phyloP scores from a whole-genome alignment of 2,888 invertebrate species.

The Cantharis nigra region DNA sequence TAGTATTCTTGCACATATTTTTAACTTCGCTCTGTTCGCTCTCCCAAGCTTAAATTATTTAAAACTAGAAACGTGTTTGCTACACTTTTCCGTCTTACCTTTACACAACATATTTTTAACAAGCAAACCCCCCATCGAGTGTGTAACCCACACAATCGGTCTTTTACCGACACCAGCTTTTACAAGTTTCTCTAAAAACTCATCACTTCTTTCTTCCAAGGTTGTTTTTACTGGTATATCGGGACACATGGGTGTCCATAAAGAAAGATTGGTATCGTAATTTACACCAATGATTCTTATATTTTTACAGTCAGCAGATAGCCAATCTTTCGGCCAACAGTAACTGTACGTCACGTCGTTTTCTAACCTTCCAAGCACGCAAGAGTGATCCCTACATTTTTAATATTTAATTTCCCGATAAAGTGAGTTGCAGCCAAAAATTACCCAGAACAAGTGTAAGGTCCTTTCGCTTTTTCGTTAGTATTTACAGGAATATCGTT shows the following conservation, averaged over 20 bases:
- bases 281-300: slow-evolving; percentile 84
- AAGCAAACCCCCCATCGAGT: slow-evolving; percentile 95
- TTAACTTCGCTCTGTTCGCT: slow-evolving; percentile 57
- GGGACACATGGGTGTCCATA: slow-evolving; percentile 78
- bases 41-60: slow-evolving; percentile 44
- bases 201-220: slow-evolving; percentile 69
- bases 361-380: background rate
- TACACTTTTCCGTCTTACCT: slow-evolving; percentile 50
- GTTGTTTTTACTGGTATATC: slow-evolving; percentile 60
- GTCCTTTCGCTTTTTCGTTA: slow-evolving; percentile 54
- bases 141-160: slow-evolving; percentile 89
- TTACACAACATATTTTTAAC: slow-evolving; percentile 83
- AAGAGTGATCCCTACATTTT: background rate
- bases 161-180: slow-evolving; percentile 79
- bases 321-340: slow-evolving; percentile 96
- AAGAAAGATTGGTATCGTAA: slow-evolving; percentile 82
- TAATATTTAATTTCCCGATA: background rate
- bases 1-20: slow-evolving; percentile 72
- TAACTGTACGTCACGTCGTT: slow-evolving; percentile 60
- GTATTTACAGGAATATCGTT: slow-evolving; percentile 67
- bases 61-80: background rate
- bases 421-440: background rate
- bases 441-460: slow-evolving; percentile 59
- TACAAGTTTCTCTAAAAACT: slow-evolving; percentile 69
- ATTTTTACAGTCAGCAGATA: slow-evolving; percentile 77